Conservation (phyloP, 1,140 invertebrate genomes). For the Pseudomyrmex cubaensis region DNA sequence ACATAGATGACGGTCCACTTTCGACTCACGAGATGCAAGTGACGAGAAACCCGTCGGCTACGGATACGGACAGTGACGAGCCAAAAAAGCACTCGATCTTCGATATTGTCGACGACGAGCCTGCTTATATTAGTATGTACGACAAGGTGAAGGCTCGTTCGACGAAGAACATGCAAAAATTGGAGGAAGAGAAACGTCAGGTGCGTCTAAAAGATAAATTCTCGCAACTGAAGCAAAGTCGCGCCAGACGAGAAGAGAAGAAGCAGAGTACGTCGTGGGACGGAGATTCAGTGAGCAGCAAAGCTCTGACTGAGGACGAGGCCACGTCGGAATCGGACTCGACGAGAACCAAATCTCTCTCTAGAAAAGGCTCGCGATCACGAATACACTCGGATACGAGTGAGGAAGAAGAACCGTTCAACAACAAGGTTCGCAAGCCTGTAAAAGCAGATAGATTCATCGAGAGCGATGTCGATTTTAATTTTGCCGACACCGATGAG, state of each 20-base stretch:
- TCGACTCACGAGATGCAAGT: slow-evolving; percentile 82
- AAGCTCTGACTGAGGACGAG: slow-evolving; percentile 84
- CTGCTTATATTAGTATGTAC: slow-evolving; percentile 98
- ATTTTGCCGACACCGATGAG: slow-evolving; percentile 85
- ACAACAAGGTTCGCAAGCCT: slow-evolving; percentile 79
- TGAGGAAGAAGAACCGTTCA: slow-evolving; percentile 86
- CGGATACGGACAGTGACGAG: slow-evolving; percentile 90
- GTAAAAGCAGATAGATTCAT: slow-evolving; percentile 84
- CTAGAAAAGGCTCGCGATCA: slow-evolving; percentile 84
- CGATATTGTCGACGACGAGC: slow-evolving; percentile 95
- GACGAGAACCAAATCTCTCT: slow-evolving; percentile 83
- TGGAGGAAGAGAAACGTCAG: slow-evolving; percentile 94
- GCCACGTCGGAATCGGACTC: slow-evolving; percentile 83
- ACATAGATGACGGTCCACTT: slow-evolving; percentile 79
- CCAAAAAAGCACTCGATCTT: slow-evolving; percentile 96
- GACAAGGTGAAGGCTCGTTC: slow-evolving; percentile 98
- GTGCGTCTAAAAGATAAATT: slow-evolving; percentile 93
- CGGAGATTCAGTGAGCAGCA: slow-evolving; percentile 91
- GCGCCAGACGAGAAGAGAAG: slow-evolving; percentile 93
- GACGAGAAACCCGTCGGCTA: slow-evolving; percentile 80
- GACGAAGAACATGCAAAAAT: slow-evolving; percentile 95
- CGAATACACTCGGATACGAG: slow-evolving; percentile 88
- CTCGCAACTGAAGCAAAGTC: slow-evolving; percentile 93
- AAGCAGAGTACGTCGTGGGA: slow-evolving; percentile 95
- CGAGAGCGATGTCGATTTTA: slow-evolving; percentile 86